These are phyloP conservation scores for Argyra leucocephala DNA, from an alignment of 2,888 invertebrate species.

Conservation along the genomic window DNA sequence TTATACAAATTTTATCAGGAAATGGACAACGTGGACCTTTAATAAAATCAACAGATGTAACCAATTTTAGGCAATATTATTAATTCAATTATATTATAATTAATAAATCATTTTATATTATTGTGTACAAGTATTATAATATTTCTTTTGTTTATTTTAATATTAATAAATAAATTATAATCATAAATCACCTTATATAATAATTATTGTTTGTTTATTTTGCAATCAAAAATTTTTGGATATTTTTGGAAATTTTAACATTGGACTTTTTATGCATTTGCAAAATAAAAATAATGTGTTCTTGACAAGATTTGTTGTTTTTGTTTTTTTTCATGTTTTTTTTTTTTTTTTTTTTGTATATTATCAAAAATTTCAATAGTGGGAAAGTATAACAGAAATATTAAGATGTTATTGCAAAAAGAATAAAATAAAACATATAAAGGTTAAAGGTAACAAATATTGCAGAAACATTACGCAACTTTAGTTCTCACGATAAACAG, in stretches of 20 bases:
- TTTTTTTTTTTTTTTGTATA: neutral
- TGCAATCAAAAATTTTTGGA: neutral
- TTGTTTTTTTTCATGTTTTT: neutral
- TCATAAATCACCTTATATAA: neutral
- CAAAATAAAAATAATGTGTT: neutral
- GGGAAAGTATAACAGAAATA: neutral
- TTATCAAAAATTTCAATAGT: neutral
- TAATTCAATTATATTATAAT: too few species aligned
- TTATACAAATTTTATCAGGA: constrained; percentile 38
- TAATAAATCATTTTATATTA: too few species aligned
- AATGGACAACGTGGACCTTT: constrained; percentile 29
- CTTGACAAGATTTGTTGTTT: constrained; percentile 2
- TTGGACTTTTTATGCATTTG: neutral
- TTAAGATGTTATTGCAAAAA: neutral
- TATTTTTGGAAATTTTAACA: neutral
- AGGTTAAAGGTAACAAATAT: neutral
- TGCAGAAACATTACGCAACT: neutral
- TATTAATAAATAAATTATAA: neutral
- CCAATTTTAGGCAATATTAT: too few species aligned
- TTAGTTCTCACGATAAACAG: neutral
- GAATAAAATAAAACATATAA: neutral
- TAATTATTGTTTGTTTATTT: neutral
- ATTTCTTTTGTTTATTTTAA: neutral
- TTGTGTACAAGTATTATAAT: neutral
- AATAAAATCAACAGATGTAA: neutral